Evolutionary conservation across 2,113 vertebrate genomes (phyloP).

Genomic region (Nibea coibor): DNA sequence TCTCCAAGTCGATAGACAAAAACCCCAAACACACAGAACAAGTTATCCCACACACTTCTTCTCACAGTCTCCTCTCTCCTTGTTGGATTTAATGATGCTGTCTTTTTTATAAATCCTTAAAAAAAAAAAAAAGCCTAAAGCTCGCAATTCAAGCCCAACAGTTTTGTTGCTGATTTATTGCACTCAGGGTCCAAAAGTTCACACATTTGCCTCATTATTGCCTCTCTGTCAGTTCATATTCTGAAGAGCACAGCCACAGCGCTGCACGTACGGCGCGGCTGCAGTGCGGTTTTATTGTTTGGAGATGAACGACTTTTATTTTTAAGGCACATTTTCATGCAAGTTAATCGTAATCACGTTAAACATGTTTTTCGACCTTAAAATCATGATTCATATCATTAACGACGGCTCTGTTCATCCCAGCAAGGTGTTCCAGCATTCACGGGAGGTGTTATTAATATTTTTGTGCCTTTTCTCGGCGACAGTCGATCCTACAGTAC

Average conservation of each 20-base stretch:
- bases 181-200: not conserved
- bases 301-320: not conserved
- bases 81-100: not conserved
- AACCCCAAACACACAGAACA: not conserved
- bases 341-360: not conserved
- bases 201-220: constrained; percentile 17
- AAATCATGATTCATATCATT: not conserved
- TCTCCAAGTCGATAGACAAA: not conserved
- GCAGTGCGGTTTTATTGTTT: not conserved
- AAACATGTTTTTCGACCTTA: not conserved
- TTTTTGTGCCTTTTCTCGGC: no score
- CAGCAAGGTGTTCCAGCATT: no score
- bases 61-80: not conserved
- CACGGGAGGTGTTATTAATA: no score
- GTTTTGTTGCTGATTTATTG: constrained; percentile 2
- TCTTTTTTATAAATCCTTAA: constrained; percentile 6
- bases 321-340: not conserved
- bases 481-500: no score
- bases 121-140: not conserved
- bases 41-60: not conserved
- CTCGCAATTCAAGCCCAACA: not conserved
- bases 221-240: not conserved
- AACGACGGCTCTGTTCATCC: no score
- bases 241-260: not conserved
- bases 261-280: not conserved